Evolutionary conservation across 1,140 invertebrate genomes (phyloP).

Genomic region (Caenorhabditis tropicalis): DNA sequence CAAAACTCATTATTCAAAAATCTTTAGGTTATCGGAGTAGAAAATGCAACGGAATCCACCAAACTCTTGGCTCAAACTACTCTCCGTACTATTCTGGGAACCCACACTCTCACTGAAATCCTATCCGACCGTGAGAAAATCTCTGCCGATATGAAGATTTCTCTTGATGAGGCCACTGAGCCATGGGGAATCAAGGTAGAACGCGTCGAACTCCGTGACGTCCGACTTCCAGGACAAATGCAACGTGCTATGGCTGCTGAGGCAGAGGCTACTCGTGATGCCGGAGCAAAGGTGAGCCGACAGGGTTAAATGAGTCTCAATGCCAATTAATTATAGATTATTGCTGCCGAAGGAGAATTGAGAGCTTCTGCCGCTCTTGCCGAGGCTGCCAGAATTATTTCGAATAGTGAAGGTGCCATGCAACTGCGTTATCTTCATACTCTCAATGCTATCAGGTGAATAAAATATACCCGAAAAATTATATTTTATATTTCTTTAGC

Average conservation of each 20-base stretch:
- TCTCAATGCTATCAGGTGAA: constrained; percentile 71
- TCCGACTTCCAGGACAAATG: constrained; percentile 72
- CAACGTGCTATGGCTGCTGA: constrained; percentile 72
- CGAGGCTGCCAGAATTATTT: constrained; percentile 74
- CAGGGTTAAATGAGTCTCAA: neutral
- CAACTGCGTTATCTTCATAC: constrained; percentile 74
- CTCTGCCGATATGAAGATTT: constrained; percentile 82
- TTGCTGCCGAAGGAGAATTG: constrained; percentile 79
- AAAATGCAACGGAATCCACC: constrained; percentile 82
- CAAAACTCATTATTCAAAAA: neutral
- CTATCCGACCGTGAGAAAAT: constrained; percentile 88
- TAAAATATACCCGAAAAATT: too few relatives aligned
- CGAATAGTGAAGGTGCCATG: constrained; percentile 73
- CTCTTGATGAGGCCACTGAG: constrained; percentile 86
- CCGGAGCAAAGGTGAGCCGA: constrained; percentile 65
- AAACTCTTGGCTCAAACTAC: constrained; percentile 61
- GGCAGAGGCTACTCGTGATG: constrained; percentile 69
- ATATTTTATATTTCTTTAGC: too few relatives aligned
- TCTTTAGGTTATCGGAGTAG: constrained; percentile 80
- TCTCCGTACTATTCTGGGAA: constrained; percentile 88
- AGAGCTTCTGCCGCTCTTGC: constrained; percentile 75
- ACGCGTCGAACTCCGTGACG: constrained; percentile 84
- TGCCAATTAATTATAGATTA: constrained; percentile 59
- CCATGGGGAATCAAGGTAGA: constrained; percentile 94
- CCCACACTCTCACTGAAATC: constrained; percentile 86